Percentiles rank a stretch among this genome's conserved stretches.
phyloP scores from a whole-genome alignment of 2,888 invertebrate genomes.

The Polymixis flavicincta region DNA sequence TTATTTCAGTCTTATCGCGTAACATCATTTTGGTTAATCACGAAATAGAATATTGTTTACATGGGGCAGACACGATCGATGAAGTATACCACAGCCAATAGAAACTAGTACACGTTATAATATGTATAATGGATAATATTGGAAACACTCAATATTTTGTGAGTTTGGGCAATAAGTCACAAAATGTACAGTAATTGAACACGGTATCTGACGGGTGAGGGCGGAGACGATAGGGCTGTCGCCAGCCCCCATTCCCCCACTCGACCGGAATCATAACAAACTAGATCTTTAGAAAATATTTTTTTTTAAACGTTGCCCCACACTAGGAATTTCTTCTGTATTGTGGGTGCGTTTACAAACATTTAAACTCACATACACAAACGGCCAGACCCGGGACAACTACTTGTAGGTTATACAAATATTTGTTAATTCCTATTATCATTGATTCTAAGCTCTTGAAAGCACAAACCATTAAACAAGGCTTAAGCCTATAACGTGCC shows the following conservation, averaged over 20 bases:
- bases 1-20: conserved; percentile 30
- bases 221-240: conserved; percentile 81
- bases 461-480: not conserved
- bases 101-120: conserved; percentile 9
- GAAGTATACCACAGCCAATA: conserved; percentile 1
- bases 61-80: conserved; percentile 26
- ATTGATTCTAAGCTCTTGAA: not conserved
- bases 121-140: conserved; percentile 48
- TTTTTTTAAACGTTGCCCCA: too few relatives aligned
- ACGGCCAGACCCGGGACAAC: too few relatives aligned
- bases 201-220: conserved; percentile 74
- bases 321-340: too few relatives aligned
- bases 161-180: conserved; percentile 76
- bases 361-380: too few relatives aligned
- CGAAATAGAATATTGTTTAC: conserved; percentile 29
- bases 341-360: too few relatives aligned
- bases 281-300: too few relatives aligned
- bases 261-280: conserved; percentile 74
- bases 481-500: not conserved
- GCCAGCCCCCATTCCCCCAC: conserved; percentile 61
- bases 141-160: conserved; percentile 69
- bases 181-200: conserved; percentile 76
- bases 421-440: not conserved
- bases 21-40: conserved; percentile 32
- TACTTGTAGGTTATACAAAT: too few relatives aligned